A percentile compares a stretch with the other conserved stretches of the same genome.
These are phyloP conservation scores for Pangasius mekongensis DNA, from an alignment of 2,797 vertebrate genomes.

Conservation along the genomic window DNA sequence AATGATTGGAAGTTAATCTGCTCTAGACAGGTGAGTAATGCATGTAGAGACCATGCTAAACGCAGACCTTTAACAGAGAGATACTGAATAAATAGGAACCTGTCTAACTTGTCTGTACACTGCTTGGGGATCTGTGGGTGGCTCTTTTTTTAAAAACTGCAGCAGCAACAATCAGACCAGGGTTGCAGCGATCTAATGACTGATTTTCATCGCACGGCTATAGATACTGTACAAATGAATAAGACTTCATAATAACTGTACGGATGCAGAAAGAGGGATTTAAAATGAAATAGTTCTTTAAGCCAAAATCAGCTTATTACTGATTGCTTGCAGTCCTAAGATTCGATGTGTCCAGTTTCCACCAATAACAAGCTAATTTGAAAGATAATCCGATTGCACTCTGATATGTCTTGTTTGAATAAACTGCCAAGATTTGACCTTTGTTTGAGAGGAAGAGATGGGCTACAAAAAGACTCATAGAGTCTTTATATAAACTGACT, in stretches of 20 bases:
- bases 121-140: background rate
- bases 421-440: constrained; percentile 1
- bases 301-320: background rate
- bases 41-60: constrained; percentile 10
- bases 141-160: constrained; percentile 10
- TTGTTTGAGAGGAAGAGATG: background rate
- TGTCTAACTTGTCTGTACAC: constrained; percentile 39
- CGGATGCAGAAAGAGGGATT: background rate
- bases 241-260: background rate
- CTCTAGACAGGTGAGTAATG: background rate
- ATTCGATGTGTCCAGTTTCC: background rate
- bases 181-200: background rate
- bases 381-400: background rate
- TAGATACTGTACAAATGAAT: background rate
- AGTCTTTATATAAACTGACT: background rate
- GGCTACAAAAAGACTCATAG: background rate
- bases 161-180: background rate
- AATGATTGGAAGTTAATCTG: background rate
- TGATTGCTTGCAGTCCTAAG: background rate
- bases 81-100: constrained; percentile 38
- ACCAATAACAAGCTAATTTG: background rate
- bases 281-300: background rate
- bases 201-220: background rate
- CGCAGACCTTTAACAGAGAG: background rate
- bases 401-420: background rate